These are phyloP conservation scores for Tenthredo amoena DNA, from an alignment of 2,888 invertebrate genomes.

Conservation along the genomic window DNA sequence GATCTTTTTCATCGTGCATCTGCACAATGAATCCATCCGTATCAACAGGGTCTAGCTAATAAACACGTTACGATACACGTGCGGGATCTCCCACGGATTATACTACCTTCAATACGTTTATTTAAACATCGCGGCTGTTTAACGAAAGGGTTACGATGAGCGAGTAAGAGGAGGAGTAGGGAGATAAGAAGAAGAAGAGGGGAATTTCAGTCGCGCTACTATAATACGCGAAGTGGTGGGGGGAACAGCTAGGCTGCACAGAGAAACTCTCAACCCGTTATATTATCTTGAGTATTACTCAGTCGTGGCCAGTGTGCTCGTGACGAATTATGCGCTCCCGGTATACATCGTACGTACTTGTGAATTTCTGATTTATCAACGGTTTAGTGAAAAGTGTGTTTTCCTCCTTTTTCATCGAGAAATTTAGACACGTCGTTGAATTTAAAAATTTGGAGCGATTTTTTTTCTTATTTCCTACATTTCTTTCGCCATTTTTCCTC, in stretches of 20 bases:
- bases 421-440: not conserved
- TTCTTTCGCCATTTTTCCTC: not conserved
- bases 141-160: not conserved
- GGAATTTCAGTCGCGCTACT: not conserved
- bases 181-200: not conserved
- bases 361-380: not conserved
- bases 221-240: conserved; percentile 21
- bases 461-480: not conserved
- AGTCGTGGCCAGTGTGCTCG: conserved; percentile 63
- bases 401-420: not conserved
- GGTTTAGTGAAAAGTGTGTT: not conserved
- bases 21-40: no score
- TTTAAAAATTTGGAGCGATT: not conserved
- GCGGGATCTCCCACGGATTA: not conserved
- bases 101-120: not conserved
- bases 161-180: not conserved
- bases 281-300: conserved; percentile 74
- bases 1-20: no score
- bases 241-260: not conserved
- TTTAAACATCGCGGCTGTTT: not conserved
- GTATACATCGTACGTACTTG: not conserved
- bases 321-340: not conserved
- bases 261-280: conserved; percentile 68
- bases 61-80: conserved; percentile 7
- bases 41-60: not conserved